phyloP scores from a whole-genome alignment of 2,888 invertebrate genomes.

The Eustalomyia histrio region DNA sequence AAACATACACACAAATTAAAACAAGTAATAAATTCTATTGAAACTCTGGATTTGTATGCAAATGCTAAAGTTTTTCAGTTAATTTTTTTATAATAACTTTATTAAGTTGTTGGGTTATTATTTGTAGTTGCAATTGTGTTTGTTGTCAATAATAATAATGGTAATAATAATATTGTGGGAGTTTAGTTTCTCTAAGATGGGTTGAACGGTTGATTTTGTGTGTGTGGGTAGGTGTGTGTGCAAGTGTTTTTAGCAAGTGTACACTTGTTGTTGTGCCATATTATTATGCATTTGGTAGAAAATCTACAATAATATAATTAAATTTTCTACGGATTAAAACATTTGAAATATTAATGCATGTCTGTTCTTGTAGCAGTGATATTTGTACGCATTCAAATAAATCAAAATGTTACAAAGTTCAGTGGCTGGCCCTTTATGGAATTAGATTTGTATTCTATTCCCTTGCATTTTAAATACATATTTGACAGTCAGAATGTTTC shows the following conservation, averaged over 20 bases:
- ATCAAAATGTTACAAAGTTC: constrained; percentile 64
- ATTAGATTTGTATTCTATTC: constrained; percentile 63
- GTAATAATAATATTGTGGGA: not conserved
- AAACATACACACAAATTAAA: too few relatives aligned
- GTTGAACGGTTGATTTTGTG: not conserved
- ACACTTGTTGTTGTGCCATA: too few relatives aligned
- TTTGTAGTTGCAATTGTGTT: not conserved
- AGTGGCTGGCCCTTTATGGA: constrained; percentile 66
- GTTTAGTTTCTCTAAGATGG: constrained; percentile 4
- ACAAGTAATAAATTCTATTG: too few relatives aligned
- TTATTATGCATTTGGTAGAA: constrained; percentile 40
- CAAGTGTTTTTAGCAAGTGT: constrained; percentile 1
- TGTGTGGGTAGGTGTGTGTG: not conserved
- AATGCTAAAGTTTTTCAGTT: too few relatives aligned
- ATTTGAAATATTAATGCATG: constrained; percentile 64
- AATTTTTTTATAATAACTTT: not conserved
- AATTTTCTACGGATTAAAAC: constrained; percentile 64
- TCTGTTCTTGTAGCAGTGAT: constrained; percentile 63
- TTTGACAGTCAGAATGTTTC: constrained; percentile 64
- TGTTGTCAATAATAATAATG: constrained; percentile 13
- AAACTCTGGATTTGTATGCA: not conserved
- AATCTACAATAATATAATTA: constrained; percentile 60
- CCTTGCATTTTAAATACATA: constrained; percentile 63
- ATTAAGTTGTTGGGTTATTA: not conserved
- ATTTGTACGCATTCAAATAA: constrained; percentile 48